These are phyloP conservation scores for Psittacula cyanocephala DNA, from an alignment of 2,113 vertebrate species.

Conservation along the genomic window DNA sequence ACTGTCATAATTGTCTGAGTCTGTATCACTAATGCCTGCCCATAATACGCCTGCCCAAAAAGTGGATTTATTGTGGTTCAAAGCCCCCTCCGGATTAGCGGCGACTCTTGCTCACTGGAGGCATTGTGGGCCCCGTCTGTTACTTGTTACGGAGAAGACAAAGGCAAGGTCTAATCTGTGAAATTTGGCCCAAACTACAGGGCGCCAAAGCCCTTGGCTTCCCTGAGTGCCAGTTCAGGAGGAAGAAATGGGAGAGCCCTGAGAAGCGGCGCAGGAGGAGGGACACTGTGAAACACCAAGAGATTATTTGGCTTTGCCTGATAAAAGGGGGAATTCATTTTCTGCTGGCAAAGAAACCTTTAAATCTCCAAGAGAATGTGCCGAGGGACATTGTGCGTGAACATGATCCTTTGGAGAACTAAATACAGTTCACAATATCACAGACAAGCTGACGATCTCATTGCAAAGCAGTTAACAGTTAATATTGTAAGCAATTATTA, in stretches of 20 bases:
- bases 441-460: background rate
- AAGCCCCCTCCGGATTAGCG: background rate
- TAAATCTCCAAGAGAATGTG: constrained; percentile 60
- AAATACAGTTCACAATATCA: background rate
- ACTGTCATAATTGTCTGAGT: constrained; percentile 21
- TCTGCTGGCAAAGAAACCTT: constrained; percentile 35
- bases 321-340: constrained; percentile 57
- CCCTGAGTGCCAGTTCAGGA: background rate
- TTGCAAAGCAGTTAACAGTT: background rate
- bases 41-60: background rate
- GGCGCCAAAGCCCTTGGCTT: constrained; percentile 8
- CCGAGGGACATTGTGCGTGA: background rate
- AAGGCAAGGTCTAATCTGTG: constrained; percentile 50
- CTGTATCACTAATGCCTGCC: background rate
- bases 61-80: constrained; percentile 15
- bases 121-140: constrained; percentile 14
- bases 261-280: background rate
- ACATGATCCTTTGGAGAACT: constrained; percentile 27
- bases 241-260: constrained; percentile 49
- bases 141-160: background rate
- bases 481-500: background rate
- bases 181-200: constrained; percentile 42
- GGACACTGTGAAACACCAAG: background rate
- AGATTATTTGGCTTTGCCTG: constrained; percentile 21
- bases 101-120: background rate